Base-by-base conservation (phyloP, 2,113 vertebrate species). In the Phrynocephalus versicolor region DNA sequence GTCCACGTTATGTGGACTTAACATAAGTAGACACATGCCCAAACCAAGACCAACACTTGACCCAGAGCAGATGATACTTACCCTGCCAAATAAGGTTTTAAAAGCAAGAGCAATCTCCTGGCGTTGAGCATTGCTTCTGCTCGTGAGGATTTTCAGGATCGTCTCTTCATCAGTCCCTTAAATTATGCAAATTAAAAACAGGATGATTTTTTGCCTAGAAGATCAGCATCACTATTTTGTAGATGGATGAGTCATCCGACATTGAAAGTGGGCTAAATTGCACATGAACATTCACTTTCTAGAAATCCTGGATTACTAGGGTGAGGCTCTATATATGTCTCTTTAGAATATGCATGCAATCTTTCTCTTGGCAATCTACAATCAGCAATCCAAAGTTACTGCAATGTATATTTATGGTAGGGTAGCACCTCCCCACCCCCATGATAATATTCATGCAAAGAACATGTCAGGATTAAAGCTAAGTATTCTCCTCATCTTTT, bases 161-260 rank as follows among this genome's bases (percentile, higher is more conserved):
- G 95, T 85, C 2, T 97, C 98, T 94, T 99, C 99, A 89, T 99
- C 97, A 0, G 98, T 99, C 65, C 99, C 99, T 99, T 95, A 2
- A 93, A 88, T 78, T 82, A 87, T 37, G 35, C n/a, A 39, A 92
- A 89, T 88, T 77, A 87, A 83, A 60, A 65, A 78, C 37, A 72
- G 25, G 13, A 74, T 2, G 1, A 85, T 1, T 88, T 55, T 85
- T 89, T 91, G 67, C 85, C 89, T n/a, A 84, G 35, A 79, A 62
- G 64, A 51, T 55, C 9, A 77, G 45, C 9, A 80, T 35, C 21
- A 62, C 45, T 37, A 73, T 71, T 85, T 80, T 64, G 45, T 23
- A 64, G 15, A 73, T 73, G 2, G 62, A 33, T 41, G 10, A 62
- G 8, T 51, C 30, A 33, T 33, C 1, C 5, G 62, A 72, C 37